Evolutionary conservation across 1,140 invertebrate genomes (phyloP), one percentile per base, ranked within the genome.

Genomic region (Drosophila biarmipes): DNA sequence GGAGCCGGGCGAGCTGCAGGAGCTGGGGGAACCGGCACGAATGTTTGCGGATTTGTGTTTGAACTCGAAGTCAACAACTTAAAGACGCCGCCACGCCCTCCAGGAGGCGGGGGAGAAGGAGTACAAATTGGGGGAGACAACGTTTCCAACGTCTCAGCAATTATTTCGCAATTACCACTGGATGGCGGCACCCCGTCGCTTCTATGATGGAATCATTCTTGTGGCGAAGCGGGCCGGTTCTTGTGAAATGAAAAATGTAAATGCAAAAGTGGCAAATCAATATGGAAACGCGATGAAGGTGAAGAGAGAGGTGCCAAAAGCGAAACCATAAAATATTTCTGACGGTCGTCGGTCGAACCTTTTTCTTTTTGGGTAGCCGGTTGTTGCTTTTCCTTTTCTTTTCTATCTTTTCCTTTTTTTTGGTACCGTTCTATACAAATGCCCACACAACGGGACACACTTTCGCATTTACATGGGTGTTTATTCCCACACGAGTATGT

Each of bases 291-390:
- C 71, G 38, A 51, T 17, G 55, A n/a, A 34, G 46, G 15, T 49
- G 17, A 24, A 42, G 17, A 37, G 40, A 51, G 72, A 76, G 72
- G 62, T 75, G 73, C 40, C 73, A 76, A 63, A 73, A 76, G 73
- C 53, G 75, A 78, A 78, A 78, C 75, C 75, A 78, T 78, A 78
- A 78, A 78, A 78, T 78, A 78, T 72, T 76, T 78, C 74, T 72
- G 75, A 78, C 58, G 58, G 62, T 76, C 73, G 73, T 55, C 73
- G 43, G 48, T 68, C 43, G 67, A 72, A 78, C 73, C 74, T 77
- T 75, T 75, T 58, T 75, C 75, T 58, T 74, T 64, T 48, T 46
- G 19, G 49, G 53, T 56, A 35, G 52, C 71, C 38, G 69, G 34
- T 45, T 14, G 21, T 14, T 43, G 40, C 42, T 34, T 64, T 64